Evolutionary conservation across 1,140 invertebrate genomes (phyloP), one percentile per base, ranked within the genome.

Genomic region (Vollenhovia emeryi): DNA sequence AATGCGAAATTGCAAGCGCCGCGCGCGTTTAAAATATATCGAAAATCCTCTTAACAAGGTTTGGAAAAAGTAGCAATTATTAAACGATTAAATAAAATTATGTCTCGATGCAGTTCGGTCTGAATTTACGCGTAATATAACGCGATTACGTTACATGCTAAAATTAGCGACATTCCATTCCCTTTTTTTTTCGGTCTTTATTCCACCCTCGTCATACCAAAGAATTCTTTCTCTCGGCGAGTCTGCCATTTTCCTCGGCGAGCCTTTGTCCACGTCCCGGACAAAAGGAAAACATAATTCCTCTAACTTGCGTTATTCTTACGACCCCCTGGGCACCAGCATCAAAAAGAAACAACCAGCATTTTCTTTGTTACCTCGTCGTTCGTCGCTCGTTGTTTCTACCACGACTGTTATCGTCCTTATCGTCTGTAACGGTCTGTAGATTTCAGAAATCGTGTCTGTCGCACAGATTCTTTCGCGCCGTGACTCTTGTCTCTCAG

Each of bases 281-380:
- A 90, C 88, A 90, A 90, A 90, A 90, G 88, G 85, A 89, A 89
- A 90, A 89, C 79, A 89, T 90, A 90, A 90, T 90, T 90, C 79
- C 88, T 90, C 69, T 85, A 87, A 86, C 85, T 90, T 89, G 85
- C 85, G 88, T 87, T 90, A 89, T 89, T 89, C 85, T 87, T 89
- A 88, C 87, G 87, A 88, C 62, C 76, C 87, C 73, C 87, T 88
- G 62, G 87, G 87, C 87, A 68, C 55, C 55, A 15, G 82, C 59
- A 78, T 82, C 69, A 84, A 76, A 88, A 87, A 85, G 82, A 88
- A 85, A 86, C 62, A 76, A 84, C 59, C 69, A 40, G 55, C 15
- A 36, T 71, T 84, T 60, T 69, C 78, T 83, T 71, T 68, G 78
- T 71, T 68, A 73, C 33, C 66, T 52, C 74, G 71, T 78, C 83